phyloP scores from a whole-genome alignment of 1,140 invertebrate species.

The Paraescarpia echinospica region DNA sequence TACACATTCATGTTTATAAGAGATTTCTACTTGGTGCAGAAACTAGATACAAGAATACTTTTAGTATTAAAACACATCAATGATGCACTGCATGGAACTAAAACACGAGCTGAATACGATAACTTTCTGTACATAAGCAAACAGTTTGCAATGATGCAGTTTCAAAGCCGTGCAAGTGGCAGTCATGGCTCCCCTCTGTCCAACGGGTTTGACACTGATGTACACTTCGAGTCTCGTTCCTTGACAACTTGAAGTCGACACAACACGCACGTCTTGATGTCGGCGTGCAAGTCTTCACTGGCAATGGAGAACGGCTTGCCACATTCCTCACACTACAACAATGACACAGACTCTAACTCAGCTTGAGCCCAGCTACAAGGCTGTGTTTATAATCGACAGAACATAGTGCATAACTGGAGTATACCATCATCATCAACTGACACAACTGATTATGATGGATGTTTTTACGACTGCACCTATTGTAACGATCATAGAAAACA shows the following conservation, averaged over 20 bases:
- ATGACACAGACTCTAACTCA: not conserved
- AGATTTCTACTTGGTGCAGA: not conserved
- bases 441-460: too few species aligned
- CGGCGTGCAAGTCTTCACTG: conserved; percentile 45
- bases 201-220: not conserved
- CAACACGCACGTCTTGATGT: conserved; percentile 53
- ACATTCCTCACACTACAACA: conserved; percentile 51
- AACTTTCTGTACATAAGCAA: not conserved
- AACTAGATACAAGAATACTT: not conserved
- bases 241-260: conserved; percentile 44
- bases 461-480: too few species aligned
- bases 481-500: too few species aligned
- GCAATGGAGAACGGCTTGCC: conserved; percentile 55
- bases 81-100: not conserved
- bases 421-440: too few species aligned
- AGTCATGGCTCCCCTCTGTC: not conserved
- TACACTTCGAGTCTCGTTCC: not conserved
- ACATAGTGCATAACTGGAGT: too few species aligned
- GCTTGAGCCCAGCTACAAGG: too few species aligned
- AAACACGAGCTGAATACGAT: not conserved
- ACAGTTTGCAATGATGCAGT: not conserved
- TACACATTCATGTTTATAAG: not conserved
- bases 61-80: not conserved
- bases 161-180: not conserved
- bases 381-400: too few species aligned